Percentiles rank a stretch among this genome's conserved stretches.
Conservation (phyloP, 2,113 vertebrate genomes). For the Mormyrus iriodes region DNA sequence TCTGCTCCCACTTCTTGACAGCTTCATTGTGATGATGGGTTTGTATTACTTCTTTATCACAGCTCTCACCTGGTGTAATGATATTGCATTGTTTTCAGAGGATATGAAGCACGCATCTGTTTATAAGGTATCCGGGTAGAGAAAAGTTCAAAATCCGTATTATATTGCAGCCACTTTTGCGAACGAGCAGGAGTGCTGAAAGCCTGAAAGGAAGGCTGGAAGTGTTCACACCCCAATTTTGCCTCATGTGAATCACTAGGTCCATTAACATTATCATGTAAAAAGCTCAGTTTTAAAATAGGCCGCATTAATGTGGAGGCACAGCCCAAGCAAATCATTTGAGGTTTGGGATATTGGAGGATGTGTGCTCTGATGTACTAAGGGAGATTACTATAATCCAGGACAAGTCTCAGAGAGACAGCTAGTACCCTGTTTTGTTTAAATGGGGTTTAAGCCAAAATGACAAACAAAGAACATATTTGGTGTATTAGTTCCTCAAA, state of each 20-base stretch:
- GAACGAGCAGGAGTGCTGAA: not conserved
- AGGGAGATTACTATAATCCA: not conserved
- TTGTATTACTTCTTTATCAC: slow-evolving; percentile 37
- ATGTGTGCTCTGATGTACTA: not conserved
- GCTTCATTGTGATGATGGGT: slow-evolving; percentile 41
- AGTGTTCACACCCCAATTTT: not conserved
- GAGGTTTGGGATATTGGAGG: not conserved
- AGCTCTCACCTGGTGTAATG: slow-evolving; percentile 28
- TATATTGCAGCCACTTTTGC: not conserved
- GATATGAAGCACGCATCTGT: not conserved
- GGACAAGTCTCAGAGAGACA: not conserved
- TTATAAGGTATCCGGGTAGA: not conserved
- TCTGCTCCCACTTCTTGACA: slow-evolving; percentile 37
- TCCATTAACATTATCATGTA: slow-evolving; percentile 1
- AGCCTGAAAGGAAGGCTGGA: not conserved
- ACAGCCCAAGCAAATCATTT: not conserved
- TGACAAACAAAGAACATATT: slow-evolving; percentile 6
- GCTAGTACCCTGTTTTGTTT: not conserved
- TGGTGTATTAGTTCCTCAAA: not conserved
- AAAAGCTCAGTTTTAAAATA: not conserved
- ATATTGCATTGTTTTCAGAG: slow-evolving; percentile 35
- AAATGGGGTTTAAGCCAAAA: slow-evolving; percentile 1
- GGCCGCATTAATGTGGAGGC: not conserved
- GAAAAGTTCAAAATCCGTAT: not conserved
- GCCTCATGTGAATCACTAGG: not conserved